These are phyloP conservation scores for Halictus quadricinctus DNA, from an alignment of 2,888 invertebrate species.

Conservation along the genomic window DNA sequence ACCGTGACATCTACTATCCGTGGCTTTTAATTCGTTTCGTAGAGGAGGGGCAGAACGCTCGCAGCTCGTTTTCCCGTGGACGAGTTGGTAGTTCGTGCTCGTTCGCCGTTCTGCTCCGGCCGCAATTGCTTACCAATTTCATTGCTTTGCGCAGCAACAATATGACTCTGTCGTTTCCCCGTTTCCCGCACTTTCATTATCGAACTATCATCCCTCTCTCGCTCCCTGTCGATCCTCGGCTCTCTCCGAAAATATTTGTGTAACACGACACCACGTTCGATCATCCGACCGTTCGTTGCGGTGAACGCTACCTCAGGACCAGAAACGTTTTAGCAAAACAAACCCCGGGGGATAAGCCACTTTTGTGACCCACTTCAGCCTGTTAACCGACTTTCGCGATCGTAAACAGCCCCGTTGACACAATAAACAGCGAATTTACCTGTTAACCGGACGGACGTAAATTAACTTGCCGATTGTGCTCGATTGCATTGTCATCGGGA, in stretches of 20 bases:
- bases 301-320: constrained; percentile 3
- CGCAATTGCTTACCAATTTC: constrained; percentile 20
- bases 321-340: constrained; percentile 5
- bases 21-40: constrained; percentile 52
- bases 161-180: constrained; percentile 19
- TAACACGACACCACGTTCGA: constrained; percentile 1
- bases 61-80: neutral
- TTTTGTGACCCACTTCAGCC: neutral
- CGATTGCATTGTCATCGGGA: constrained; percentile 2
- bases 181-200: constrained; percentile 15
- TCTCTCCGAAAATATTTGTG: constrained; percentile 17
- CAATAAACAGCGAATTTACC: constrained; percentile 5
- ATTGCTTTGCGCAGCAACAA: constrained; percentile 15
- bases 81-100: neutral
- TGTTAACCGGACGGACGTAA: neutral
- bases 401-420: constrained; percentile 4
- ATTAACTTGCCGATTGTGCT: neutral
- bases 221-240: too few relatives aligned
- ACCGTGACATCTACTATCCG: constrained; percentile 44
- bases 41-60: neutral
- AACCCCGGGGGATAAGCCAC: neutral
- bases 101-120: neutral
- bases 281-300: neutral
- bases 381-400: neutral
- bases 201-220: neutral